phyloP scores from a whole-genome alignment of 2,888 invertebrate genomes.

The Carpatolechia fugitivella region DNA sequence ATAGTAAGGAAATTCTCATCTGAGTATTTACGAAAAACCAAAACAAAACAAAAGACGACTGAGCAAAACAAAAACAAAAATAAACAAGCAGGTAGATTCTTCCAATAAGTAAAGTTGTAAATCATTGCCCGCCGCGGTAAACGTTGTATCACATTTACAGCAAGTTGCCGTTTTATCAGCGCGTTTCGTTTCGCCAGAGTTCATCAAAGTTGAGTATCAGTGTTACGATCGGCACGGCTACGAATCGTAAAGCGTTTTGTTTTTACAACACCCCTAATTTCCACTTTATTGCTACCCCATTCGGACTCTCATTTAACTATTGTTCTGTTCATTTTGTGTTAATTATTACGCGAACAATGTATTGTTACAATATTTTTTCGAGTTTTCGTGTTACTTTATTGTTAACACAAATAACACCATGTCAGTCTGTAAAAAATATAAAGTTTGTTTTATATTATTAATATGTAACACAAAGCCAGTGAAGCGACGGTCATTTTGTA shows the following conservation, averaged over 20 bases:
- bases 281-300: slow-evolving; percentile 41
- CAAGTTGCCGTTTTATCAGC: neutral
- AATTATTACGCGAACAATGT: neutral
- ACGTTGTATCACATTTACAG: neutral
- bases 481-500: too few relatives aligned
- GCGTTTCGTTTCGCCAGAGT: slow-evolving; percentile 7
- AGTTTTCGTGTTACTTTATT: too few relatives aligned
- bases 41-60: too few relatives aligned
- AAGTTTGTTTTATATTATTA: too few relatives aligned
- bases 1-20: too few relatives aligned
- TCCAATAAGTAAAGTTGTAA: neutral
- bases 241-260: slow-evolving; percentile 50
- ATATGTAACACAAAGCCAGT: too few relatives aligned
- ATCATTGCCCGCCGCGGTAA: neutral
- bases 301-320: slow-evolving; percentile 1
- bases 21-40: too few relatives aligned
- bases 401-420: too few relatives aligned
- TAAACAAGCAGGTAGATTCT: neutral
- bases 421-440: too few relatives aligned
- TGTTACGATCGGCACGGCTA: slow-evolving; percentile 19
- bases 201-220: slow-evolving; percentile 22
- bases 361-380: neutral
- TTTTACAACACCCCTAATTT: slow-evolving; percentile 56
- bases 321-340: slow-evolving; percentile 1
- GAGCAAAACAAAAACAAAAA: too few relatives aligned